Base-by-base conservation (phyloP, 2,888 invertebrate genomes). In the Cephus pygmeus region DNA sequence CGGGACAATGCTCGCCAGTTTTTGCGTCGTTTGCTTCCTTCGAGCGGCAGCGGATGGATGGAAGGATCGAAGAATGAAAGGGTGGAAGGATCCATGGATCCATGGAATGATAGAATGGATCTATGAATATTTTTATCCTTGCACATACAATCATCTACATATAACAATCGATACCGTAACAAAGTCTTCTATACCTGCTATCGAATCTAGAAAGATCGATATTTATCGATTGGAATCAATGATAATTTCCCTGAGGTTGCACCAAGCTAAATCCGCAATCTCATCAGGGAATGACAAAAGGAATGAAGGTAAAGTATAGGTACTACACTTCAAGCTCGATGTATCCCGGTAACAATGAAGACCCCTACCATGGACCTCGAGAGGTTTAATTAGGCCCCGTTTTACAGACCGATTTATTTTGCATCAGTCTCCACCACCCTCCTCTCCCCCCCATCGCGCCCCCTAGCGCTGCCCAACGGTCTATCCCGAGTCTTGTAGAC, bases 11-110 rank as follows among this genome's bases (percentile, higher is more conserved):
- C 90, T 87, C 86, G 87, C 87, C 88, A 90, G 89, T 90, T 90
- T 90, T 90, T 90, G 90, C 85, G 88, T 88, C 87, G 89, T 88
- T 90, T 90, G 90, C 90, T 88, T 88, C 87, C 86, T 85, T 82
- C 87, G 84, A 83, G 79, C 79, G 79, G 80, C 77, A 79, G 75
- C 80, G 80, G 81, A 81, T 82, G 79, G 82, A 84, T 86, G 84
- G 73, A 85, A 84, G 85, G 85, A 87, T 84, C 81, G 40, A 40
- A 40, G 40, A 40, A 40, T 23, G 40, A 40, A 40, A 40, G 40
- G 40, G 40, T 40, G 40, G 40, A 40, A 40, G 56, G 56, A 56
- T 56, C 56, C 40, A 40, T 6, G 40, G 40, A 40, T 40, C 15
- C 56, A 56, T 23, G 23, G 23, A 56, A 56, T 23, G 56, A 56